phyloP scores from a whole-genome alignment of 2,888 invertebrate genomes.

The Mythimna loreyi region DNA sequence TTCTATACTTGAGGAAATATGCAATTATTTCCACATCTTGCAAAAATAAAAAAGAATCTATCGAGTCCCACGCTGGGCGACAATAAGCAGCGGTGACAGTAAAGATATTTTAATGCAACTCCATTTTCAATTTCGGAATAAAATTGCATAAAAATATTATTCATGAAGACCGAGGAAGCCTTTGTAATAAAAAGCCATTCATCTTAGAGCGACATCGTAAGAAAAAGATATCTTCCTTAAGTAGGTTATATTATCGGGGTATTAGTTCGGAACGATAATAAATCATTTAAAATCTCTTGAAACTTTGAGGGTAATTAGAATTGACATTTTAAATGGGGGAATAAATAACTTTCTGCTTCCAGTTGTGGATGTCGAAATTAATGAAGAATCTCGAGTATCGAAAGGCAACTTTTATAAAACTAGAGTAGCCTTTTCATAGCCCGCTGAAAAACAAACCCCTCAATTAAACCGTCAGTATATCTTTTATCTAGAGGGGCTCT shows the following conservation, averaged over 20 bases:
- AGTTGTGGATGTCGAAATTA: constrained; percentile 13
- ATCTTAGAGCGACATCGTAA: constrained; percentile 42
- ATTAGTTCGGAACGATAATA: constrained; percentile 29
- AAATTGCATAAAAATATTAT: constrained; percentile 53
- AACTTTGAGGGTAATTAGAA: constrained; percentile 27
- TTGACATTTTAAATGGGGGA: constrained; percentile 38
- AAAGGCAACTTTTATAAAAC: constrained; percentile 37
- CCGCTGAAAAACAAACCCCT: constrained; percentile 41
- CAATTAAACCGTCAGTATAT: constrained; percentile 52
- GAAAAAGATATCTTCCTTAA: constrained; percentile 28
- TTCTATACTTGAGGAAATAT: neutral
- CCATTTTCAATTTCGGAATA: constrained; percentile 41
- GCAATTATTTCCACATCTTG: neutral
- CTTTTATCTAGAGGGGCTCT: constrained; percentile 53
- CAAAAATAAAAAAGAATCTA: constrained; percentile 14
- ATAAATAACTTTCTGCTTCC: constrained; percentile 12
- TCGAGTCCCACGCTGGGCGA: constrained; percentile 47
- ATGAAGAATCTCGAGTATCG: constrained; percentile 21
- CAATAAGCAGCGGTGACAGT: constrained; percentile 35
- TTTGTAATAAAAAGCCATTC: constrained; percentile 46
- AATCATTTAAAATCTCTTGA: constrained; percentile 36
- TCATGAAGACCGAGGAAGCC: constrained; percentile 42
- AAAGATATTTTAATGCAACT: constrained; percentile 40
- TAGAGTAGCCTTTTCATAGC: constrained; percentile 28
- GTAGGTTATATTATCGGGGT: constrained; percentile 32